These are phyloP conservation scores for Nannobrachium achirus DNA, from an alignment of 2,113 vertebrate species.

Conservation along the genomic window DNA sequence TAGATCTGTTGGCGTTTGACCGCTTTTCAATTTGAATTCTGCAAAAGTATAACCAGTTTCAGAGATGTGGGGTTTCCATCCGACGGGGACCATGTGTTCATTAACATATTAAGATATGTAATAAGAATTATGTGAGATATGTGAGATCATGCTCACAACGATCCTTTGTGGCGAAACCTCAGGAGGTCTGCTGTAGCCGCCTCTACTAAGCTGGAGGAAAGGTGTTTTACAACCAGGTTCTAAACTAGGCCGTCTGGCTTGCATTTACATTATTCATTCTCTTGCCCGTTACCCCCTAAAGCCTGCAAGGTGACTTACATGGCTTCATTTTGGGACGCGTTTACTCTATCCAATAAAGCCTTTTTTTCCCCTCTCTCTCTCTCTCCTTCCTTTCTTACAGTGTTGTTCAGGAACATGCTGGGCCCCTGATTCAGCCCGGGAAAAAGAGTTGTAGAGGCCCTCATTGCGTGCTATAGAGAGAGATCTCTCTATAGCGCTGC, in stretches of 20 bases:
- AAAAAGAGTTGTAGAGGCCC: too few relatives aligned
- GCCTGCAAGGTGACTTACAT: slow-evolving; percentile 52
- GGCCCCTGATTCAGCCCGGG: too few relatives aligned
- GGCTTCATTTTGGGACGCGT: not conserved
- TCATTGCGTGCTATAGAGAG: too few relatives aligned
- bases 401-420: too few relatives aligned
- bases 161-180: not conserved
- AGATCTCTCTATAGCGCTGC: too few relatives aligned
- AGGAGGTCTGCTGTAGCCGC: slow-evolving; percentile 1
- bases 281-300: slow-evolving; percentile 20
- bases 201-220: slow-evolving; percentile 3
- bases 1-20: too few relatives aligned
- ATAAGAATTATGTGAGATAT: slow-evolving; percentile 9
- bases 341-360: not conserved
- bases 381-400: too few relatives aligned
- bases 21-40: too few relatives aligned
- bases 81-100: not conserved
- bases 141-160: slow-evolving; percentile 2
- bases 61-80: too few relatives aligned
- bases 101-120: not conserved
- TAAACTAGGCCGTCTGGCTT: slow-evolving; percentile 12
- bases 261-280: slow-evolving; percentile 37
- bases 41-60: too few relatives aligned
- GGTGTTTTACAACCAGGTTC: not conserved
- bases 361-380: not conserved